Percentiles rank a stretch among this genome's conserved stretches.
Conservation (phyloP, 2,888 invertebrate genomes). For the Cephonodes hylas region DNA sequence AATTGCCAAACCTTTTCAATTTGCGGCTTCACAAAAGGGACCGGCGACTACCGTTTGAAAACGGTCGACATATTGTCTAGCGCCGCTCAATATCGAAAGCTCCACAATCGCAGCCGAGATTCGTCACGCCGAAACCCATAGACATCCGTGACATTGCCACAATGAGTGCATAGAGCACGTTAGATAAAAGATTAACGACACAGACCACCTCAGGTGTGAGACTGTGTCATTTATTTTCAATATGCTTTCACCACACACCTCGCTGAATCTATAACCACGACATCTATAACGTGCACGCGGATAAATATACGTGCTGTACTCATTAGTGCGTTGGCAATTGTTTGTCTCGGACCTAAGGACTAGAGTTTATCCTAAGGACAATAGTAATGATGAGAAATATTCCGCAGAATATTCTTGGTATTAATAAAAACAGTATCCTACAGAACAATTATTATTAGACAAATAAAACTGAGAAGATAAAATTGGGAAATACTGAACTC, state of each 20-base stretch:
- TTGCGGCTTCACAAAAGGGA: not conserved
- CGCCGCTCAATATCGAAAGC: not conserved
- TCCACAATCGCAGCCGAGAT: slow-evolving; percentile 29
- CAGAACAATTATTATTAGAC: too few species aligned
- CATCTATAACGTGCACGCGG: too few species aligned
- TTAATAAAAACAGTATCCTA: too few species aligned
- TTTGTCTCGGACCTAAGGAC: too few species aligned
- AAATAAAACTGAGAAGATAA: too few species aligned
- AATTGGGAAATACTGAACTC: too few species aligned
- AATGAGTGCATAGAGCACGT: slow-evolving; percentile 36
- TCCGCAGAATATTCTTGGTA: too few species aligned
- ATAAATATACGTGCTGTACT: not conserved
- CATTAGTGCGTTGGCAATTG: too few species aligned
- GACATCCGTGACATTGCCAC: slow-evolving; percentile 55
- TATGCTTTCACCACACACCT: slow-evolving; percentile 38
- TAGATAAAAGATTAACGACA: slow-evolving; percentile 66
- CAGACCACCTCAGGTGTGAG: slow-evolving; percentile 52
- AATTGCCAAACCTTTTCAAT: too few species aligned
- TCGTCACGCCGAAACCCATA: slow-evolving; percentile 35
- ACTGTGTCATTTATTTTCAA: slow-evolving; percentile 52
- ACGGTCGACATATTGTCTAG: not conserved
- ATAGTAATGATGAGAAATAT: too few species aligned
- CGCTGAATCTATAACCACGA: not conserved
- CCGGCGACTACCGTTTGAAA: not conserved
- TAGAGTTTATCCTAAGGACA: too few species aligned